A percentile compares a stretch with the other conserved stretches of the same genome.
phyloP scores from a whole-genome alignment of 2,113 vertebrate genomes.

The Salminus brasiliensis region DNA sequence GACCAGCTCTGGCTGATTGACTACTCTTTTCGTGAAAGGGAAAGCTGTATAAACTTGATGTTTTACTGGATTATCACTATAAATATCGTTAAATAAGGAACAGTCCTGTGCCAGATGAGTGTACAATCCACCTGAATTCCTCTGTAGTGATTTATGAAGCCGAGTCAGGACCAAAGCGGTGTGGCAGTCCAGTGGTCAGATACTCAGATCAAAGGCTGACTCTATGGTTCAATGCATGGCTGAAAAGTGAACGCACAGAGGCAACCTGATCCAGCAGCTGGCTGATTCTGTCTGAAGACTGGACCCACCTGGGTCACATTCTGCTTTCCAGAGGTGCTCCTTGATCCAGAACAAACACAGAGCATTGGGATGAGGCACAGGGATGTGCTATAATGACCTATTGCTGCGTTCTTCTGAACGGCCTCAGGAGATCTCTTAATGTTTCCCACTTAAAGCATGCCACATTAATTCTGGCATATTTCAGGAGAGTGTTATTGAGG shows the following conservation, averaged over 20 bases:
- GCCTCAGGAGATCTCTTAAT: background rate
- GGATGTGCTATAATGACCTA: background rate
- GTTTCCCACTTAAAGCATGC: background rate
- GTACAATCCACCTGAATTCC: conserved; percentile 1
- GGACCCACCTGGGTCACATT: background rate
- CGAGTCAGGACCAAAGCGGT: background rate
- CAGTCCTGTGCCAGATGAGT: background rate
- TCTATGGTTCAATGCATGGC: background rate
- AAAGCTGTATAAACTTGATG: too few relatives aligned
- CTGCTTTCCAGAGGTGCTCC: background rate
- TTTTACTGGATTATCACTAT: background rate
- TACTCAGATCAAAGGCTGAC: conserved; percentile 23
- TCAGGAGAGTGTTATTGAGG: background rate
- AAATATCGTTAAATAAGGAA: background rate
- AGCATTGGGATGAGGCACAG: background rate
- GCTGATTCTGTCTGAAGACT: conserved; percentile 14
- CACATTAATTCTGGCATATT: background rate
- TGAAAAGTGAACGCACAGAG: conserved; percentile 14
- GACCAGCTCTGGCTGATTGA: too few relatives aligned
- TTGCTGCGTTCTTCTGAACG: background rate
- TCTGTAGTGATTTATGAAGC: conserved; percentile 18
- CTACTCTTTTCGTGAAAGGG: too few relatives aligned
- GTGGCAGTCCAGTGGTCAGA: conserved; percentile 5
- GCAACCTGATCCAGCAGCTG: background rate
- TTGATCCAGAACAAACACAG: conserved; percentile 3